Percentiles rank a stretch among this genome's conserved stretches.
phyloP scores from a whole-genome alignment of 2,888 invertebrate genomes.

The Odontothrips loti region DNA sequence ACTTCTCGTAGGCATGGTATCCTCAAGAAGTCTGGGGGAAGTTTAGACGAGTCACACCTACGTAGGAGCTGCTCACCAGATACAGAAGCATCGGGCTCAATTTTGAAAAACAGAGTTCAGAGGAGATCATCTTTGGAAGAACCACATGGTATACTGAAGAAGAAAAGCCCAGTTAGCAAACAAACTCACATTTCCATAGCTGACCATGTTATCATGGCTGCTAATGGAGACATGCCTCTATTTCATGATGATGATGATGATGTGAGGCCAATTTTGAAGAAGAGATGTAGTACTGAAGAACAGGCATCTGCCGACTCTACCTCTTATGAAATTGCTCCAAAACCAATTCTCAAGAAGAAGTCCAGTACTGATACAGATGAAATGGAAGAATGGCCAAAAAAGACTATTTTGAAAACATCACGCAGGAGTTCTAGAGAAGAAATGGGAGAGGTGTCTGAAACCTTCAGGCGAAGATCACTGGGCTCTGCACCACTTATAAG shows the following conservation, averaged over 20 bases:
- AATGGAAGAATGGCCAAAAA: conserved; percentile 65
- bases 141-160: conserved; percentile 75
- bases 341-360: conserved; percentile 83
- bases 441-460: background rate
- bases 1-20: conserved; percentile 60
- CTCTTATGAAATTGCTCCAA: conserved; percentile 42
- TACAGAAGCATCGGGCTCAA: conserved; percentile 60
- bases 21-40: conserved; percentile 70
- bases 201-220: conserved; percentile 60
- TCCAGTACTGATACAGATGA: conserved; percentile 71
- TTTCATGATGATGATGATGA: conserved; percentile 46
- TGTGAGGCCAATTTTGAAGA: conserved; percentile 75
- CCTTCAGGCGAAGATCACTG: background rate
- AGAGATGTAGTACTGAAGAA: conserved; percentile 73
- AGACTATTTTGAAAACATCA: conserved; percentile 72
- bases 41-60: conserved; percentile 73
- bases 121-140: conserved; percentile 68
- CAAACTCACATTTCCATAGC: conserved; percentile 64
- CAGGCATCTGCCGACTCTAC: conserved; percentile 38
- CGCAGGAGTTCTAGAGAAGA: conserved; percentile 54
- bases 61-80: conserved; percentile 68
- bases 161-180: conserved; percentile 54
- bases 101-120: conserved; percentile 56
- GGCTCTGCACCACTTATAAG: background rate
- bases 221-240: conserved; percentile 27